These are phyloP conservation scores for Dermatemys mawii DNA, from an alignment of 2,113 vertebrate genomes.

Conservation along the genomic window DNA sequence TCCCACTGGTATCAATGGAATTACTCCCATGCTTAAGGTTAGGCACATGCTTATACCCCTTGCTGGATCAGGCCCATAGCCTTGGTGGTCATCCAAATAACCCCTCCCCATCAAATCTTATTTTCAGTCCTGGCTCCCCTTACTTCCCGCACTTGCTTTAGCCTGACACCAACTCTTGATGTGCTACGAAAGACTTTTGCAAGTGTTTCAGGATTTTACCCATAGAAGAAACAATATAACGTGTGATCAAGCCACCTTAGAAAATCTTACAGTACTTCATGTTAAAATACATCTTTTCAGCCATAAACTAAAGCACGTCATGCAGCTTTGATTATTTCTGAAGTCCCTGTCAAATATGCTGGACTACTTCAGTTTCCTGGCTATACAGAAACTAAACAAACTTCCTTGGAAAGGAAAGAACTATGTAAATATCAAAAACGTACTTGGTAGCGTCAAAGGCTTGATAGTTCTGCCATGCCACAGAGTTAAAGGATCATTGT, in stretches of 20 bases:
- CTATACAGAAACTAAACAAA: neutral
- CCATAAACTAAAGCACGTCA: neutral
- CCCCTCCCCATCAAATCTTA: neutral
- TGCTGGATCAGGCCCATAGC: neutral
- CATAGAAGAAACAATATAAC: neutral
- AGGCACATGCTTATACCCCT: neutral
- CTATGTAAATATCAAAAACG: neutral
- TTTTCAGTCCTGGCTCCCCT: neutral
- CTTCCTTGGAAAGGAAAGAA: neutral
- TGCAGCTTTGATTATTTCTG: neutral
- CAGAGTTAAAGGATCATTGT: fast-evolving
- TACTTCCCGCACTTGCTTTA: neutral
- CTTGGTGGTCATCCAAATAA: neutral
- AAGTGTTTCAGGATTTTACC: neutral
- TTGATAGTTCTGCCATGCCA: neutral
- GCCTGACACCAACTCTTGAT: neutral
- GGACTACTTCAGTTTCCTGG: neutral
- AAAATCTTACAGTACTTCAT: neutral
- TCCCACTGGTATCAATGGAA: neutral
- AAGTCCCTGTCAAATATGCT: neutral
- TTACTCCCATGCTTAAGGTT: neutral
- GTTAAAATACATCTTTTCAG: neutral
- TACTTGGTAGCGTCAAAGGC: neutral
- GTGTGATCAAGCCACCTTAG: neutral
- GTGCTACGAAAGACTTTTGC: neutral